Evolutionary conservation across 2,113 vertebrate genomes (phyloP), one percentile per base, ranked within the genome.

Genomic region (Cepphus grylle): DNA sequence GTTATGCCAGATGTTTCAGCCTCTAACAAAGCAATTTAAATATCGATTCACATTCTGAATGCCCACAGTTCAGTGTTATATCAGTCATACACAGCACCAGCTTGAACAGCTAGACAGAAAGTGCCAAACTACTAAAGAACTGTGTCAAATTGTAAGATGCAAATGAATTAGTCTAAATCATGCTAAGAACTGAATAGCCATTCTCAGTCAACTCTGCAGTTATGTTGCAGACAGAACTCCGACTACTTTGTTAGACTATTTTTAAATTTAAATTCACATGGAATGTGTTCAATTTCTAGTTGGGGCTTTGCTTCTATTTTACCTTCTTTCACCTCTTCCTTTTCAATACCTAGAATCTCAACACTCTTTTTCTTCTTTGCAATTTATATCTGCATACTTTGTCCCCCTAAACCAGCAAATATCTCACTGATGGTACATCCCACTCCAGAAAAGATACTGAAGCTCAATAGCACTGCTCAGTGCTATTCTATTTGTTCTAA

Each of bases 21-120:
- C 30, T 58, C 59, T 95, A 92, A 78, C 43, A 91, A 80, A 71
- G 53, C 27, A 93, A 76, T 93, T 96, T 59, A 94, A 84, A 70
- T 20, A 73, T 52, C 3, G 0, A 14, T 76, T 38, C 50, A 40
- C 29, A 52, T 27, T 71, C 50, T 50, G 69, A 63, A 40, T 80
- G 43, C 29, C 49, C 47, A 56, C 29, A 14, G 58, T 81, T 86
- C 59, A 45, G 21, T 36, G 13, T 58, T 34, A 4, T 8, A 49
- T 36, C 43, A 50, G 27, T 67, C 21, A 53, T 21, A 49, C 11
- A 43, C 2, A 15, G 5, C 12, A 22, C 1, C 53, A 80, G 36
- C 40, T 56, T 38, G 12, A 78, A 76, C 42, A 74, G n/a, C 6
- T 69, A 47, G 63, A 72, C 27, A 63, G 23, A 67, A 63, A 49